These are phyloP conservation scores for Neoniphon sammara DNA, from an alignment of 2,797 vertebrate species.

Conservation along the genomic window DNA sequence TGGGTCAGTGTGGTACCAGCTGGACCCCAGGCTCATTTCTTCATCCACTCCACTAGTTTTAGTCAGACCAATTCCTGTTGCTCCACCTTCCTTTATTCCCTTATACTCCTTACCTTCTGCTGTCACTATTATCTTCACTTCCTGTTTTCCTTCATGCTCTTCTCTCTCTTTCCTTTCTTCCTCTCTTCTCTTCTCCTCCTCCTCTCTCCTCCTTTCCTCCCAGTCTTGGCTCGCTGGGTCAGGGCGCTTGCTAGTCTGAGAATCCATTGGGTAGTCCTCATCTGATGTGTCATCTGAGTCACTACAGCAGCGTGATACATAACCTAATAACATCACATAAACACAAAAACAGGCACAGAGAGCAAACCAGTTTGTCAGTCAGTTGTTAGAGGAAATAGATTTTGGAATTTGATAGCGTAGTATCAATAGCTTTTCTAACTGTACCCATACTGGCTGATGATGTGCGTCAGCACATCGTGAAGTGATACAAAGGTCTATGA, in stretches of 20 bases:
- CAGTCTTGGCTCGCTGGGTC: conserved; percentile 77
- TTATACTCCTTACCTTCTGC: conserved; percentile 70
- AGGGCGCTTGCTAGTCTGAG: conserved; percentile 68
- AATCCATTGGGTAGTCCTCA: conserved; percentile 86
- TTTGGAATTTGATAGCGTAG: conserved; percentile 19
- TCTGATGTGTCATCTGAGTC: conserved; percentile 94
- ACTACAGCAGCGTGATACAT: conserved; percentile 92
- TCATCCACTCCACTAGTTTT: conserved; percentile 69
- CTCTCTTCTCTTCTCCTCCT: conserved; percentile 75
- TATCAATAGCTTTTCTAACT: conserved; percentile 48
- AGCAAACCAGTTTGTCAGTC: conserved; percentile 27
- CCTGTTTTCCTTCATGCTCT: conserved; percentile 78
- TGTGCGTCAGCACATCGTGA: conserved; percentile 60
- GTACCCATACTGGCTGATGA: conserved; percentile 68
- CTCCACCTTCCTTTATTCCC: conserved; percentile 68
- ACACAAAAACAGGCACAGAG: conserved; percentile 28
- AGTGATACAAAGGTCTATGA: conserved; percentile 64
- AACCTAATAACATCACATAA: conserved; percentile 82
- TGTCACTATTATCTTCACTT: conserved; percentile 84
- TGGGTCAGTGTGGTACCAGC: conserved; percentile 88
- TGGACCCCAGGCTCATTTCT: conserved; percentile 78
- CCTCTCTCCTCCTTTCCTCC: conserved; percentile 78
- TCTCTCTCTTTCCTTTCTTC: conserved; percentile 78
- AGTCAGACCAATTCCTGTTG: conserved; percentile 65
- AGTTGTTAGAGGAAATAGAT: neutral